Evolutionary conservation across 2,113 vertebrate species (phyloP).

Genomic region (Xenotilapia leptura): DNA sequence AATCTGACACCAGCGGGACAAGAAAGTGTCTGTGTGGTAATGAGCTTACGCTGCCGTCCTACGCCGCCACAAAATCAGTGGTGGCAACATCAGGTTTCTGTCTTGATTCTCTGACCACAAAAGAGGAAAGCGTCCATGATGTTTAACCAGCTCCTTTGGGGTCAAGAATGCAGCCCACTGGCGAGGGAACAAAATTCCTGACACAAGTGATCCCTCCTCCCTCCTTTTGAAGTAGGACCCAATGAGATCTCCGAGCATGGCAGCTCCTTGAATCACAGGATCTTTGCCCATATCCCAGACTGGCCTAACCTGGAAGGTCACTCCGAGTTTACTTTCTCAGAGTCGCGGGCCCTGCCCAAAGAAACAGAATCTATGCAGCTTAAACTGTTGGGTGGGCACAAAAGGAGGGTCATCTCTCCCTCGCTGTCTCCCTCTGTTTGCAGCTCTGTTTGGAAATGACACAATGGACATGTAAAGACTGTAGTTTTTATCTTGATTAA

Average conservation of each 20-base stretch:
- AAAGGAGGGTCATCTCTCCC: slow-evolving; percentile 49
- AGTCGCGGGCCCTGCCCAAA: slow-evolving; percentile 64
- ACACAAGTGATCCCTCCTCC: slow-evolving; percentile 65
- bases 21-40: slow-evolving; percentile 46
- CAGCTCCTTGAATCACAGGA: slow-evolving; percentile 55
- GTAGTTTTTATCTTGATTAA: slow-evolving; percentile 15
- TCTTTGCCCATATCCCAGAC: slow-evolving; percentile 66
- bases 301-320: slow-evolving; percentile 80
- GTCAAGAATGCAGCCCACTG: slow-evolving; percentile 74
- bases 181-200: slow-evolving; percentile 69
- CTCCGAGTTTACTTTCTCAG: slow-evolving; percentile 84
- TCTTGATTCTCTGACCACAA: slow-evolving; percentile 62
- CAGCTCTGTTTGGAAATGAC: slow-evolving; percentile 41
- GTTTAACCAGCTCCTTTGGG: slow-evolving; percentile 71
- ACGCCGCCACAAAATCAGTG: slow-evolving; percentile 45
- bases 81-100: slow-evolving; percentile 69
- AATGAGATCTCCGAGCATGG: slow-evolving; percentile 51
- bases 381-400: slow-evolving; percentile 70
- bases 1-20: not conserved
- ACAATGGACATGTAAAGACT: slow-evolving; percentile 42
- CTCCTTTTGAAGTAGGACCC: slow-evolving; percentile 60
- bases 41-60: slow-evolving; percentile 49
- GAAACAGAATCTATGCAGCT: slow-evolving; percentile 78
- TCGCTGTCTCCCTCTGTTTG: slow-evolving; percentile 27
- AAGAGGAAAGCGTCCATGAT: slow-evolving; percentile 65